Base-by-base conservation (phyloP, 2,797 vertebrate species). In the Taeniopygia guttata region DNA sequence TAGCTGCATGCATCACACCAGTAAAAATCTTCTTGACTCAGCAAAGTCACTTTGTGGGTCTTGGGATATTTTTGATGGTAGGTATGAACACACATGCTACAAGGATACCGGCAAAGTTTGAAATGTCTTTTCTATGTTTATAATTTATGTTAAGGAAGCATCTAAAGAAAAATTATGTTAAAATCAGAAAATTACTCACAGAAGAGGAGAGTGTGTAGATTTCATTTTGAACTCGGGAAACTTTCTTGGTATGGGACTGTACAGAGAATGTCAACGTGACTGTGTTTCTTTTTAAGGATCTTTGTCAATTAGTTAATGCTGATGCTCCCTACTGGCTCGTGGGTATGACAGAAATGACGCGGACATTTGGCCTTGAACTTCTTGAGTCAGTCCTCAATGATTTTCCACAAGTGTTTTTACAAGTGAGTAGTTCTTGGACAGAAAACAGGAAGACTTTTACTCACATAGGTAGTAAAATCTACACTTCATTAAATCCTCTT, bases 261-360 rank as follows among this genome's bases (percentile, higher is more conserved):
- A 23, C 11, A 54, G 56, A 67, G 60, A 62, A 83, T 29, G 32
- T 80, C 54, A 87, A 29, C 77, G 12, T 82, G 88, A 7, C 13
- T 94, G 5, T 92, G 64, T 93, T 89, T 96, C 55, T 94, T 95
- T 96, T 95, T 91, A 95, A 99, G 99, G 99, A 99, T 95, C 97
- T 99, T 84, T 99, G 99, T 96, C 99, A 99, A 95, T 97, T 99
- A 89, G 99, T 99, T 96, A 99, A 99, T 77, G 99, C 99, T 26
- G 99, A 99, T 74, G 99, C 99, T 91, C 99, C 99, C 90, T 99
- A 99, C 97, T 99, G 99, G 99, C 98, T 99, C 20, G 98, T 99
- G 92, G 99, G 99, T 56, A 99, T 99, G 99, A 99, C 99, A 4
- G 99, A 99, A 97, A 99, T 99, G 99, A 99, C 99, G 0, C 97